Evolutionary conservation across 1,140 invertebrate species (phyloP).

Genomic region (Brachionus angularis): DNA sequence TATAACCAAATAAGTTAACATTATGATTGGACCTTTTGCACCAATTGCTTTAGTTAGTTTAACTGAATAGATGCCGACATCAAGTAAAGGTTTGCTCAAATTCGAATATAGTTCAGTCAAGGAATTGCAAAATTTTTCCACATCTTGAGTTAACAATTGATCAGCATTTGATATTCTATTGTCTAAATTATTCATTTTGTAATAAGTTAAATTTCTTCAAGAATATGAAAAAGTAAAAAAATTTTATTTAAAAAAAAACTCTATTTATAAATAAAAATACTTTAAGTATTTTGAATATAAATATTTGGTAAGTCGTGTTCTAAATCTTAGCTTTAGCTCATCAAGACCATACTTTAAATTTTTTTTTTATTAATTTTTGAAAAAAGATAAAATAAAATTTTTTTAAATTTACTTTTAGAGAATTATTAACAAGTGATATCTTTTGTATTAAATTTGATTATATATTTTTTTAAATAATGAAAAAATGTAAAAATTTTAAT

Average conservation of each 20-base stretch:
- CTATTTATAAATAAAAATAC: slow-evolving; percentile 61
- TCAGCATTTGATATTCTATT: slow-evolving; percentile 90
- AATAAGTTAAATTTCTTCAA: slow-evolving; percentile 87
- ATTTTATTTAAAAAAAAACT: not conserved
- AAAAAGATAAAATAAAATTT: not conserved
- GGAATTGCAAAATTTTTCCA: slow-evolving; percentile 93
- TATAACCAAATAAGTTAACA: slow-evolving; percentile 77
- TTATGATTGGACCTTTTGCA: slow-evolving; percentile 72
- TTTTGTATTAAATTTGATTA: slow-evolving; percentile 57
- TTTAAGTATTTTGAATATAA: slow-evolving; percentile 86
- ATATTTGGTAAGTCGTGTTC: slow-evolving; percentile 79
- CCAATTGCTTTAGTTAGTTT: slow-evolving; percentile 79
- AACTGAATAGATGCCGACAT: slow-evolving; percentile 88
- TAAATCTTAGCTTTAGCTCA: slow-evolving; percentile 81
- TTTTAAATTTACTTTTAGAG: slow-evolving; percentile 67
- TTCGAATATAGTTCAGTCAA: slow-evolving; percentile 92
- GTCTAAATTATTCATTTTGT: slow-evolving; percentile 92
- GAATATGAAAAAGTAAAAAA: slow-evolving; percentile 44
- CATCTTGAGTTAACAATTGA: slow-evolving; percentile 88
- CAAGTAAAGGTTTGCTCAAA: slow-evolving; percentile 88
- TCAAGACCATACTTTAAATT: slow-evolving; percentile 74
- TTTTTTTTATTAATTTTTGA: slow-evolving; percentile 21
- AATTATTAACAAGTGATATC: slow-evolving; percentile 80
- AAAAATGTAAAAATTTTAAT: slow-evolving; percentile 50
- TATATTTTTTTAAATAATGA: slow-evolving; percentile 61